Evolutionary conservation across 2,888 invertebrate species (phyloP).

Genomic region (Agrochola lychnidis): DNA sequence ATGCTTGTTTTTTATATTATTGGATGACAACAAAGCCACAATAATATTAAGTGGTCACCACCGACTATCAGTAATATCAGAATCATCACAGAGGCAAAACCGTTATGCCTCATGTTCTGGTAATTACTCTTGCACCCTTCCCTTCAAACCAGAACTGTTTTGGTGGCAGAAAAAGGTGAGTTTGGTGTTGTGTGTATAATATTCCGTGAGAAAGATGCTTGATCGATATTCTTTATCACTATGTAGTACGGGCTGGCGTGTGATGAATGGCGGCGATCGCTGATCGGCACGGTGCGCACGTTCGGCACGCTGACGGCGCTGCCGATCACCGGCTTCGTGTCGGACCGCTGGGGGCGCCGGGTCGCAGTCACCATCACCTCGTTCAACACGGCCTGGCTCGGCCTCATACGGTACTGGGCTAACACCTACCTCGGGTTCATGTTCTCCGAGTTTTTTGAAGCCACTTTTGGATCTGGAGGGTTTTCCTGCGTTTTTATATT

Average conservation of each 20-base stretch:
- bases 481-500: slow-evolving; percentile 93
- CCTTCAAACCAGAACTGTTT: not conserved
- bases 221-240: slow-evolving; percentile 16
- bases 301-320: slow-evolving; percentile 92
- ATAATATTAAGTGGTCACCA: not conserved
- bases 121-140: not conserved
- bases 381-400: slow-evolving; percentile 91
- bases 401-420: slow-evolving; percentile 90
- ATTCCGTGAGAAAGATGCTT: not conserved
- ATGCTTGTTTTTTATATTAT: not conserved
- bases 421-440: slow-evolving; percentile 92
- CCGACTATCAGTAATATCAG: not conserved
- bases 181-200: not conserved
- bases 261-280: slow-evolving; percentile 92
- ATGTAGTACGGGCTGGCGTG: slow-evolving; percentile 91
- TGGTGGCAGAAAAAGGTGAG: not conserved
- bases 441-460: slow-evolving; percentile 92
- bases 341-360: slow-evolving; percentile 93
- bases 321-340: slow-evolving; percentile 92
- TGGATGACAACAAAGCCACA: not conserved
- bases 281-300: slow-evolving; percentile 93
- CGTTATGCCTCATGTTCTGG: not conserved
- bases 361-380: slow-evolving; percentile 90
- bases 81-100: not conserved
- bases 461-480: slow-evolving; percentile 92